A percentile compares a stretch with the other conserved stretches of the same genome.
Evolutionary conservation across 2,888 invertebrate genomes (phyloP).

Genomic region (Branchellion lobata): DNA sequence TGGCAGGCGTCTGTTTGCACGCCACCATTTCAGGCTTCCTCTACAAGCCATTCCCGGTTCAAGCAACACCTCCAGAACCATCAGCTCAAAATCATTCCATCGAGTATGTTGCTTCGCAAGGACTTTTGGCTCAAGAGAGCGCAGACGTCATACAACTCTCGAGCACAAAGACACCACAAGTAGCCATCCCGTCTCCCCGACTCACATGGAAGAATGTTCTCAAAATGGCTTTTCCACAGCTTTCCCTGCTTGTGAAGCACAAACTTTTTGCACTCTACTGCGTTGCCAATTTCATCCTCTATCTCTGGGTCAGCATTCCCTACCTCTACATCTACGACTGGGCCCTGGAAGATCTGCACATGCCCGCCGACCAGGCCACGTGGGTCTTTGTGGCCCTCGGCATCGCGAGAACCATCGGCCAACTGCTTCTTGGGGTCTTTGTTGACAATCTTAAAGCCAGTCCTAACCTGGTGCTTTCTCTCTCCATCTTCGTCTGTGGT

Average conservation of each 20-base stretch:
- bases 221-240: conserved; percentile 15
- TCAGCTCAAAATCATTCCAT: neutral
- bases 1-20: conserved; percentile 51
- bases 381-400: conserved; percentile 75
- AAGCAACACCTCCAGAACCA: neutral
- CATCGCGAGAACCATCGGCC: conserved; percentile 76
- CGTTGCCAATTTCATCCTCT: conserved; percentile 79
- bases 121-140: conserved; percentile 6
- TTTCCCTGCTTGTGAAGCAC: conserved; percentile 43
- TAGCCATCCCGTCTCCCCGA: too few species aligned
- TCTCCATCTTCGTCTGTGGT: conserved; percentile 17
- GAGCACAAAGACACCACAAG: neutral
- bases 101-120: conserved; percentile 8
- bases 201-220: neutral
- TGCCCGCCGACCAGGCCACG: conserved; percentile 62
- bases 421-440: conserved; percentile 74
- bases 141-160: conserved; percentile 3
- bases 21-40: conserved; percentile 48
- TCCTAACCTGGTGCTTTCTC: conserved; percentile 21
- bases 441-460: conserved; percentile 68
- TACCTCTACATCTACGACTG: conserved; percentile 87
- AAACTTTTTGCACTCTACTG: conserved; percentile 66
- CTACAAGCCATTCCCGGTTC: conserved; percentile 47
- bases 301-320: conserved; percentile 83
- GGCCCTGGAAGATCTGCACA: conserved; percentile 65